Evolutionary conservation across 2,888 invertebrate species (phyloP).

Genomic region (Eulithis testata): DNA sequence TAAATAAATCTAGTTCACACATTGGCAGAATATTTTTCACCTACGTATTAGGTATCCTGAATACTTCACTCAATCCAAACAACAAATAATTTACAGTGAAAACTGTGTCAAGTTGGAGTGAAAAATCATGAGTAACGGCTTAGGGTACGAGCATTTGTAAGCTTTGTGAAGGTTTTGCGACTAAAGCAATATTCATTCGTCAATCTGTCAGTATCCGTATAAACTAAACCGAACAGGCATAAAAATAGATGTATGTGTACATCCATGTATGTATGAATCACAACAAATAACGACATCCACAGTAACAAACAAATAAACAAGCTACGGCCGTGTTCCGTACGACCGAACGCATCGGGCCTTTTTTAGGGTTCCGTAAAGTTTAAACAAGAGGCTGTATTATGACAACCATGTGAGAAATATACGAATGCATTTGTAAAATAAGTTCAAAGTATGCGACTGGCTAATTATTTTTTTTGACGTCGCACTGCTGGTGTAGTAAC

Average conservation of each 20-base stretch:
- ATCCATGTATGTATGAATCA: slow-evolving; percentile 31
- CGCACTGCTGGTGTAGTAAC: too few relatives aligned
- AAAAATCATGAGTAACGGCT: too few relatives aligned
- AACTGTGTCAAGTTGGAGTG: too few relatives aligned
- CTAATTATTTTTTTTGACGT: too few relatives aligned
- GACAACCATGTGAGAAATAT: too few relatives aligned
- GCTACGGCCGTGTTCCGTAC: slow-evolving; percentile 24
- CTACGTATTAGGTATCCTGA: too few relatives aligned
- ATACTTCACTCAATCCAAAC: too few relatives aligned
- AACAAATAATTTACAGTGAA: too few relatives aligned
- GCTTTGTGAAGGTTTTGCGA: slow-evolving; percentile 15
- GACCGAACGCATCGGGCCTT: slow-evolving; percentile 14
- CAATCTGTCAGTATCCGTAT: slow-evolving; percentile 25
- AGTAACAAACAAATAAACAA: slow-evolving; percentile 37
- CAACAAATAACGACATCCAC: slow-evolving; percentile 40
- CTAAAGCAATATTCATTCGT: slow-evolving; percentile 31
- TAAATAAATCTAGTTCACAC: too few relatives aligned
- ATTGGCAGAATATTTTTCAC: too few relatives aligned
- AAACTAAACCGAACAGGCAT: slow-evolving; percentile 24
- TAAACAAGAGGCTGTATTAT: neutral
- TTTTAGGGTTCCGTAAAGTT: slow-evolving; percentile 19
- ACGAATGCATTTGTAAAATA: too few relatives aligned
- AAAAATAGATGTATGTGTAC: slow-evolving; percentile 19
- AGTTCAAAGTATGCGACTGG: too few relatives aligned
- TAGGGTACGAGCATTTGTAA: neutral